Conservation (phyloP, 2,113 vertebrate genomes). For the Malurus elegans region DNA sequence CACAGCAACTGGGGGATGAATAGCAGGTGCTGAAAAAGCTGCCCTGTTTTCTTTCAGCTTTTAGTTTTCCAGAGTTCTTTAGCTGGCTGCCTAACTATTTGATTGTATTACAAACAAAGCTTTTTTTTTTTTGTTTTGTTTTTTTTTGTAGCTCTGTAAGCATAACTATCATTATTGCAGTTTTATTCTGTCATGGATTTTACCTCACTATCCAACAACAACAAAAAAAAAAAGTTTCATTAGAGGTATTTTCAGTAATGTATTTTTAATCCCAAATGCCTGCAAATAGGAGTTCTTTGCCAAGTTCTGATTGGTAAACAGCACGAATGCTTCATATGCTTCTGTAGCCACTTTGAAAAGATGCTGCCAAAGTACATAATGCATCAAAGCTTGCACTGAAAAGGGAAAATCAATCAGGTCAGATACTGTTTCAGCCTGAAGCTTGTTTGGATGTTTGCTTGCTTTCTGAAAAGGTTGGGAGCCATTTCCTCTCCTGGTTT, state of each 20-base stretch:
- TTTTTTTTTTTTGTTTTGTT: not conserved
- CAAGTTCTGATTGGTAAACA: constrained; percentile 51
- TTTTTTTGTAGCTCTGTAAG: not conserved
- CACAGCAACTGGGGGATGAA: not conserved
- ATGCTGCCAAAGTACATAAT: constrained; percentile 32
- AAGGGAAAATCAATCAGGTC: constrained; percentile 42
- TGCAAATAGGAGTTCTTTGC: constrained; percentile 30
- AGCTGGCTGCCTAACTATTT: not conserved
- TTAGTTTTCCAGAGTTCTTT: not conserved
- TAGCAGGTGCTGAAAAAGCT: constrained; percentile 26
- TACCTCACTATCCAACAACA: not conserved
- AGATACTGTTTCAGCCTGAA: constrained; percentile 41
- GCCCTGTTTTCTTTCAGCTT: not conserved
- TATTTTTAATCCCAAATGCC: constrained; percentile 36
- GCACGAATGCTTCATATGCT: constrained; percentile 3
- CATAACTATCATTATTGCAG: not conserved
- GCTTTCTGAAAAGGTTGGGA: constrained; percentile 21
- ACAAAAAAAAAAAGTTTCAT: not conserved
- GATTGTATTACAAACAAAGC: not conserved
- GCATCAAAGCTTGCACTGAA: constrained; percentile 47
- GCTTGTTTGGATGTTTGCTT: constrained; percentile 26
- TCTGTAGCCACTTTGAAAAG: constrained; percentile 47
- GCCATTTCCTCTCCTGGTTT: not conserved
- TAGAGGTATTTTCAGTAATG: not conserved
- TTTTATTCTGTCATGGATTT: not conserved